phyloP scores from a whole-genome alignment of 2,797 vertebrate genomes.

The Rhinophrynus dorsalis region DNA sequence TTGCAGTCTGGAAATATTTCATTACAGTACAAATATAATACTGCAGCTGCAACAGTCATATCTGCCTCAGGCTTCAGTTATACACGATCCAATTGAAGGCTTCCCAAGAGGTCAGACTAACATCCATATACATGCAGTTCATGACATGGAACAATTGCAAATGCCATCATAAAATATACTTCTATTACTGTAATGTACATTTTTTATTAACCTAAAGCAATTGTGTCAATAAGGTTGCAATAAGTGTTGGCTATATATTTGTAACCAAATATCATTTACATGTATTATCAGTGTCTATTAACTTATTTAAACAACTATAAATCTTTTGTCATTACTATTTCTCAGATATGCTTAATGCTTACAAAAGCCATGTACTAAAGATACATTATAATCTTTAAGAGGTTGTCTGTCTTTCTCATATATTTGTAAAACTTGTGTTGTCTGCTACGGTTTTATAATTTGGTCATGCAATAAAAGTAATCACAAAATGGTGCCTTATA shows the following conservation, averaged over 20 bases:
- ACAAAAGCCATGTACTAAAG: slow-evolving; percentile 6
- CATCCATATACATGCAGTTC: slow-evolving; percentile 26
- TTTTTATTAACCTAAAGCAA: slow-evolving; percentile 14
- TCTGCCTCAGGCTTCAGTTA: slow-evolving; percentile 11
- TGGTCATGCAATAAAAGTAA: too few species aligned
- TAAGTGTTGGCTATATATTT: not conserved
- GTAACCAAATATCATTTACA: not conserved
- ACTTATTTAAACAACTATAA: not conserved
- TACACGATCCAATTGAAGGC: slow-evolving; percentile 4
- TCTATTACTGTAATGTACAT: slow-evolving; percentile 6
- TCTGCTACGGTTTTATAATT: too few species aligned
- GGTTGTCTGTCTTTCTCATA: too few species aligned
- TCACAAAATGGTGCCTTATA: too few species aligned
- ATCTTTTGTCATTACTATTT: not conserved
- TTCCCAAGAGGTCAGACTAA: slow-evolving; percentile 24
- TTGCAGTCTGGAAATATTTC: slow-evolving; percentile 3
- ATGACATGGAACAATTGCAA: slow-evolving; percentile 30
- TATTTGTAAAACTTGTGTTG: too few species aligned
- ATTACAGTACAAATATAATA: slow-evolving; percentile 23
- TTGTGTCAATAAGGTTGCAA: slow-evolving; percentile 5
- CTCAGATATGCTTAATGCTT: not conserved
- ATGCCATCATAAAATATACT: slow-evolving; percentile 11
- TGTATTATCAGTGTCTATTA: not conserved
- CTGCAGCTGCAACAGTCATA: not conserved
- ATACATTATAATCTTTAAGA: too few species aligned